Base-by-base conservation (phyloP, 2,888 invertebrate genomes). In the Mesochorus sp. region DNA sequence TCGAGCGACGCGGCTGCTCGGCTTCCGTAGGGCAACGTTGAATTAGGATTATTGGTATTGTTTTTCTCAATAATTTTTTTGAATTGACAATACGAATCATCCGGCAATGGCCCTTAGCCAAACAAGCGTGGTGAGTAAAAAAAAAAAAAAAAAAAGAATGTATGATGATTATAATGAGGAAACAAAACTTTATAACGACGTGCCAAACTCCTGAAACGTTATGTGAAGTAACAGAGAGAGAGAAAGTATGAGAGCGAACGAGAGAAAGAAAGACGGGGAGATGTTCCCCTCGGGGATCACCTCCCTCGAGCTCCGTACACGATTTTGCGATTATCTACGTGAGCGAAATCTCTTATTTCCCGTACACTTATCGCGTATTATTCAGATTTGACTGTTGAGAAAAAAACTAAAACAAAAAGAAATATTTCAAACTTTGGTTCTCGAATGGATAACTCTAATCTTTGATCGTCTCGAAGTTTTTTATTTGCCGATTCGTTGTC, bases 21-120 rank as follows among this genome's bases (percentile, higher is more conserved):
- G 89, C 88, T 88, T 89, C 87, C 86, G 84, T 84, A 85, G 87
- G 87, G 88, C 85, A 85, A 81, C 83, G 81, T 86, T 82, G 81
- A 85, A 83, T 85, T 85, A 79, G 86, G 85, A 86, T 89, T 83
- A 82, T 88, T 89, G 85, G 85, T 87, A 88, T 90, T 90, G 88
- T 89, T 90, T 84, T 78, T 87, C 83, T 74, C 49, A 47, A 51
- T 39, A 26, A 55, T 21, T 19, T 42, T 47, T 47, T 76, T 73
- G 80, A 85, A 87, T 85, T 87, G 88, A 90, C 88, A 89, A 89
- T 89, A 89, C 89, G 86, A 89, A 89, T 89, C 84, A 85, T 85
- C 87, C 85, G 83, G 84, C 86, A 85, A 94, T 95, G 95, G 94
- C 95, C 91, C 93, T 94, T 91, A 95, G 95, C 93, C 95, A 95